Percentiles rank a stretch among this genome's conserved stretches.
phyloP scores from a whole-genome alignment of 1,140 invertebrate genomes.

The Neodiprion pinetum region DNA sequence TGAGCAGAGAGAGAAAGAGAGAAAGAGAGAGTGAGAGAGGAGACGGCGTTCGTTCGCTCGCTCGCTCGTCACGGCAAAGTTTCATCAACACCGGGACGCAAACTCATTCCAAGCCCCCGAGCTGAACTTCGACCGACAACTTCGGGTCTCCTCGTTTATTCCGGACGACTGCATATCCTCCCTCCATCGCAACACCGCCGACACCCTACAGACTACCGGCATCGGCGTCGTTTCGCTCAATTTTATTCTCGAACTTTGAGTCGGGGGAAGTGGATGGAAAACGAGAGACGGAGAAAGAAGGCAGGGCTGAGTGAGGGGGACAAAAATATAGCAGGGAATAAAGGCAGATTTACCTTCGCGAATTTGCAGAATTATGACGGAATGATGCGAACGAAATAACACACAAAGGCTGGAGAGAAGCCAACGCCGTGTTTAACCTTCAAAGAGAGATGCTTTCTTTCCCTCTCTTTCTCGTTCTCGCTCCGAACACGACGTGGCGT shows the following conservation, averaged over 20 bases:
- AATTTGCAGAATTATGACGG: too few relatives aligned
- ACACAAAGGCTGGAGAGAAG: constrained; percentile 14
- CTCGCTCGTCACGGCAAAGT: constrained; percentile 60
- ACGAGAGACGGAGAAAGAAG: constrained; percentile 33
- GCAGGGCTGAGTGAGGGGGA: constrained; percentile 16
- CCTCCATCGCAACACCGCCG: constrained; percentile 48
- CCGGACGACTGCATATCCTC: constrained; percentile 62
- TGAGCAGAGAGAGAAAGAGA: too few relatives aligned
- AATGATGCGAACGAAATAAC: constrained; percentile 1
- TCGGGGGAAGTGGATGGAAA: constrained; percentile 22
- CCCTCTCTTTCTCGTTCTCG: constrained; percentile 16
- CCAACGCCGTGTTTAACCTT: background rate
- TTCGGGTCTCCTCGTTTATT: constrained; percentile 61
- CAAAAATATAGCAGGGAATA: constrained; percentile 11
- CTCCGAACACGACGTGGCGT: constrained; percentile 8
- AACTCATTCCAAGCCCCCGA: constrained; percentile 55
- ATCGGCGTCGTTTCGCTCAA: background rate
- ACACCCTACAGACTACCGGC: too few relatives aligned
- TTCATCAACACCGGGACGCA: constrained; percentile 58
- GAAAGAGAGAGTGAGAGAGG: background rate
- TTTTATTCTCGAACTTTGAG: background rate
- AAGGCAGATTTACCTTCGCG: too few relatives aligned
- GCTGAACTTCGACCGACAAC: constrained; percentile 60
- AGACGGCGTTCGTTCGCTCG: constrained; percentile 20
- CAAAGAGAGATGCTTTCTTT: constrained; percentile 4